Evolutionary conservation across 2,113 vertebrate genomes (phyloP), one percentile per base, ranked within the genome.

Genomic region (Protomyctophum bolini): DNA sequence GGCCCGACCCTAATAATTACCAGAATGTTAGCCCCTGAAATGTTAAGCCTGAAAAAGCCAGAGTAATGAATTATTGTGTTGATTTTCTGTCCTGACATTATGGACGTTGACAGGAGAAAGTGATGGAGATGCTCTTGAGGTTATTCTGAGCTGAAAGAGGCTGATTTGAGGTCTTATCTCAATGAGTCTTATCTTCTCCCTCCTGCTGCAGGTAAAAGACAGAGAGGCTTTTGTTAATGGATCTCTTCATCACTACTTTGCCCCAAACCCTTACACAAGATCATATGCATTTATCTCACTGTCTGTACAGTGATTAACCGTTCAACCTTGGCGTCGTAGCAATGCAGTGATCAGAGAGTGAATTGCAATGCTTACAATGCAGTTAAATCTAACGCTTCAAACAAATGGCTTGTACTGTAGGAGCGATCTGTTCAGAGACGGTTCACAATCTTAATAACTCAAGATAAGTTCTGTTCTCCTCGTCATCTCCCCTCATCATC

Each of bases 151-250:
- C 55, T 62, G 72, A 50, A 83, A 76, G 66, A 79, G 61, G 57
- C 78, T 58, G 80, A 81, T 80, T 84, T 2, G 1, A 63, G 45
- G 46, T 82, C 78, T 85, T 79, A 83, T 77, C 74, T 81, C 74
- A 58, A 55, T 69, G 9, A 0, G 65, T 59, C 73, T 71, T 66
- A 72, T 77, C 59, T 56, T 55, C n/a, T 64, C 59, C 10, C 8
- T 0, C 0, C 3, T 28, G 14, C 55, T 9, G 11, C 55, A 57
- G 14, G 7, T 21, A 57, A 7, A 6, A 28, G 21, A 57, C 21
- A 15, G 15, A 57, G 55, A 21, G 14, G 55, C 68, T 63, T 11
- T 21, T 68, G 10, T 70, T 80, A 68, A 72, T 71, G 70, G 61
- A 76, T 70, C 58, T 63, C 68, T 50, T 81, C 58, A 55, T 76